Percentiles rank a stretch among this genome's conserved stretches.
Evolutionary conservation across 1,140 invertebrate genomes (phyloP).

Genomic region (Dendroctonus valens): DNA sequence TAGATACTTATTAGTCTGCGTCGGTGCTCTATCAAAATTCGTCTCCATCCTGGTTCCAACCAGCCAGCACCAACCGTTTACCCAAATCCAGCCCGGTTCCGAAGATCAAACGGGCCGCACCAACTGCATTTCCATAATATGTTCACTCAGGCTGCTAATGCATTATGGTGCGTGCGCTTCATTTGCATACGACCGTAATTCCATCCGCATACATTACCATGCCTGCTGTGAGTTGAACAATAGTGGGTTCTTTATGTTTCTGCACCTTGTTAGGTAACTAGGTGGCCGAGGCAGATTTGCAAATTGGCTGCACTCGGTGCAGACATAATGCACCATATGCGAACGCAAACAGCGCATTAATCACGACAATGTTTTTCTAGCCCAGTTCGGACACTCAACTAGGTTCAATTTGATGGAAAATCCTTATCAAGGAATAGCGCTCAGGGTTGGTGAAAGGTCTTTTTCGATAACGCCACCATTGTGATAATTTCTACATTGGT

Average conservation of each 20-base stretch:
- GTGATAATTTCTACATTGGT: too few relatives aligned
- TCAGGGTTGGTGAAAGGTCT: too few relatives aligned
- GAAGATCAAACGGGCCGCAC: conserved; percentile 16
- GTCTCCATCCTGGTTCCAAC: background rate
- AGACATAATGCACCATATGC: background rate
- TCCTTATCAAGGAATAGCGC: too few relatives aligned
- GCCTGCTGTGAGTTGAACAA: conserved; percentile 26
- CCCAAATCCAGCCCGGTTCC: too few relatives aligned
- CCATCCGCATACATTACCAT: conserved; percentile 25
- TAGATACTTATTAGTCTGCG: conserved; percentile 21
- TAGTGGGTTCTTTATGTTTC: conserved; percentile 26
- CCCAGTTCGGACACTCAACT: too few relatives aligned
- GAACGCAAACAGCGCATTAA: background rate
- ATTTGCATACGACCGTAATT: conserved; percentile 29
- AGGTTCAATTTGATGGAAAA: too few relatives aligned
- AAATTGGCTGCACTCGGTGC: conserved; percentile 5
- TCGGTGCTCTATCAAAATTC: conserved; percentile 4
- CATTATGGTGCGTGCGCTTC: conserved; percentile 27
- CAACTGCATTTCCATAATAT: conserved; percentile 20
- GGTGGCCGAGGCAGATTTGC: conserved; percentile 25
- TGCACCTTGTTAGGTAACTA: conserved; percentile 31
- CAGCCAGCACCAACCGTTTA: too few relatives aligned
- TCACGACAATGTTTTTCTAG: too few relatives aligned
- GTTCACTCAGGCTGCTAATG: conserved; percentile 27
- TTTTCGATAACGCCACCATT: too few relatives aligned